phyloP scores from a whole-genome alignment of 92 coral and sea anemone species.

The Pocillopora grandis region DNA sequence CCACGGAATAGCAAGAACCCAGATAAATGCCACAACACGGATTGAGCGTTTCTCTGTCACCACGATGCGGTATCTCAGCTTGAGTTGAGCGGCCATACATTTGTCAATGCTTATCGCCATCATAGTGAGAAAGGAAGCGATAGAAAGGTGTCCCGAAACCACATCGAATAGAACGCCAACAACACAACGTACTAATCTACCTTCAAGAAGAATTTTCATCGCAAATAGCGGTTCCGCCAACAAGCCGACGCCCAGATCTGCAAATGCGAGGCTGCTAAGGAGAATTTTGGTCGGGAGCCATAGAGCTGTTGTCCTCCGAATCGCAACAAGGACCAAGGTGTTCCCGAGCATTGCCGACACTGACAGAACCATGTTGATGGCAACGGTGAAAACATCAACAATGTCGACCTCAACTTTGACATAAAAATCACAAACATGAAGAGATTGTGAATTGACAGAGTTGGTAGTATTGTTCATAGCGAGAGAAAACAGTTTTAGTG shows the following conservation, averaged over 20 bases:
- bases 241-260: slow-evolving; percentile 23
- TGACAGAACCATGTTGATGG: slow-evolving; percentile 8
- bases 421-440: slow-evolving; percentile 12
- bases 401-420: background rate
- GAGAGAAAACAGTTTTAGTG: background rate
- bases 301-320: slow-evolving; percentile 2
- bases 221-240: slow-evolving; percentile 2
- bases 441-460: background rate
- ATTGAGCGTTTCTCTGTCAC: slow-evolving; percentile 6
- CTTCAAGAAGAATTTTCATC: background rate
- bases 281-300: slow-evolving; percentile 9
- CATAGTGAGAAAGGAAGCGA: slow-evolving; percentile 20
- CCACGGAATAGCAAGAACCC: slow-evolving; percentile 20
- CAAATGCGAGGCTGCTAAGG: slow-evolving; percentile 7
- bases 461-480: background rate
- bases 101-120: slow-evolving; percentile 23
- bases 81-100: slow-evolving; percentile 25
- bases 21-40: background rate
- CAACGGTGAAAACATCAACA: background rate
- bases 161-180: slow-evolving; percentile 10
- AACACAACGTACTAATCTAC: background rate
- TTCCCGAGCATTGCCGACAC: slow-evolving; percentile 16
- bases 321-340: slow-evolving; percentile 10
- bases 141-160: slow-evolving; percentile 18
- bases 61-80: slow-evolving; percentile 5